Conservation (phyloP, 2,113 vertebrate species). For the Zeus faber region DNA sequence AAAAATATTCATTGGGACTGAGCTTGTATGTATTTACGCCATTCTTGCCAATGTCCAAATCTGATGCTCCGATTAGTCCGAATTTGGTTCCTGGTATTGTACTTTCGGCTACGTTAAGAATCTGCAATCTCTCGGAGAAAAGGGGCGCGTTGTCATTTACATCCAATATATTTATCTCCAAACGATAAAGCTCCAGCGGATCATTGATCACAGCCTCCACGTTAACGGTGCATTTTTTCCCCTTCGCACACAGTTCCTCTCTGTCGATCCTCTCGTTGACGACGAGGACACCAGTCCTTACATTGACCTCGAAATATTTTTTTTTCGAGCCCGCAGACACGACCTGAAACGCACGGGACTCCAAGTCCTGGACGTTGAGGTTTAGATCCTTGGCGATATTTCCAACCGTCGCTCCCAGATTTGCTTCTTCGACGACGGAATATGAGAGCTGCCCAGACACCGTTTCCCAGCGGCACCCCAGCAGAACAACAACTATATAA, state of each 20-base stretch:
- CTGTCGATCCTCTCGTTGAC: constrained; percentile 48
- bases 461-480: constrained; percentile 37
- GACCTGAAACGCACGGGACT: constrained; percentile 57
- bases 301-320: constrained; percentile 63
- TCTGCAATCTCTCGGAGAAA: constrained; percentile 36
- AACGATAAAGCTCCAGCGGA: constrained; percentile 66
- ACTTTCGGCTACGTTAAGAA: constrained; percentile 43
- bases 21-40: neutral
- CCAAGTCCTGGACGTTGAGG: constrained; percentile 41
- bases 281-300: constrained; percentile 62
- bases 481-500: constrained; percentile 27
- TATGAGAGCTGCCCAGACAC: constrained; percentile 28
- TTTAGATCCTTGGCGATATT: constrained; percentile 58
- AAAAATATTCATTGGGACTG: neutral
- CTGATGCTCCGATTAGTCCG: constrained; percentile 52
- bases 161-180: constrained; percentile 64
- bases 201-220: constrained; percentile 72
- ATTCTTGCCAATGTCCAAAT: constrained; percentile 64
- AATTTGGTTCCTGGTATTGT: constrained; percentile 51
- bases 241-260: constrained; percentile 68
- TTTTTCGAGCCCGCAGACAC: constrained; percentile 46
- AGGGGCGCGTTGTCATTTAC: constrained; percentile 67
- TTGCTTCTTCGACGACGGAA: constrained; percentile 45
- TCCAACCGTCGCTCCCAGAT: constrained; percentile 44
- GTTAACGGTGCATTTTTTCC: constrained; percentile 56